Percentiles rank a stretch among this genome's conserved stretches.
phyloP scores from a whole-genome alignment of 2,888 invertebrate genomes.

The Ectropis crepuscularia region DNA sequence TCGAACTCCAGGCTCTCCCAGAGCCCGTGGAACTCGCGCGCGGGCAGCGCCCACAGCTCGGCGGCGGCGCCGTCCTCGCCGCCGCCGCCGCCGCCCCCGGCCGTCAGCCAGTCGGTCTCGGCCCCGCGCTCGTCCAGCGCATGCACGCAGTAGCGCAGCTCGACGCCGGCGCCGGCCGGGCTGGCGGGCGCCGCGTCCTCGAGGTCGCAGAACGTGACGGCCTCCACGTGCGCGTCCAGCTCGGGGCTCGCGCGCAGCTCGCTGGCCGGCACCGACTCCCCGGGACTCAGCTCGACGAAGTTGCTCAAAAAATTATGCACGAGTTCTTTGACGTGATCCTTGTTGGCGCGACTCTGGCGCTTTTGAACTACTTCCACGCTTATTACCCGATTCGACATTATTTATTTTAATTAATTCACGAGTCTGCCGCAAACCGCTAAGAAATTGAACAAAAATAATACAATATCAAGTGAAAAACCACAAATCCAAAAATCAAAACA shows the following conservation, averaged over 20 bases:
- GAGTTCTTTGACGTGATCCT: conserved; percentile 59
- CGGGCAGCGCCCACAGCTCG: conserved; percentile 94
- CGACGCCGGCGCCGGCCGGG: conserved; percentile 48
- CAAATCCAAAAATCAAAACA: too few relatives aligned
- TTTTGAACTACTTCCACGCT: conserved; percentile 75
- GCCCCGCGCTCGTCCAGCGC: conserved; percentile 64
- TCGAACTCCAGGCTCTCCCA: conserved; percentile 94
- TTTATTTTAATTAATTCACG: too few relatives aligned
- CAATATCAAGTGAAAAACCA: too few relatives aligned
- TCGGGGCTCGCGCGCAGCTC: conserved; percentile 60
- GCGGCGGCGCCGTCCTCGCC: conserved; percentile 84
- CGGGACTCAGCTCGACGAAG: conserved; percentile 62
- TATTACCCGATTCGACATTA: conserved; percentile 55
- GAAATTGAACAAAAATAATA: too few relatives aligned
- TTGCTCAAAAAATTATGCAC: conserved; percentile 63
- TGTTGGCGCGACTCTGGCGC: conserved; percentile 59
- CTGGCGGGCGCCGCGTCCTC: conserved; percentile 54
- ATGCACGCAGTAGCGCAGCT: conserved; percentile 65
- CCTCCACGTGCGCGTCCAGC: conserved; percentile 64
- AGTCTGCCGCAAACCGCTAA: too few relatives aligned
- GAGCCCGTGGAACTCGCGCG: conserved; percentile 90
- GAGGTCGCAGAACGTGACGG: conserved; percentile 68
- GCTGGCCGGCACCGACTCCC: conserved; percentile 51
- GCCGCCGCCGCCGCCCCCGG: conserved; percentile 73
- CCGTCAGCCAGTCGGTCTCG: conserved; percentile 70